Evolutionary conservation across 2,113 vertebrate species (phyloP).

Genomic region (Scomber scombrus): DNA sequence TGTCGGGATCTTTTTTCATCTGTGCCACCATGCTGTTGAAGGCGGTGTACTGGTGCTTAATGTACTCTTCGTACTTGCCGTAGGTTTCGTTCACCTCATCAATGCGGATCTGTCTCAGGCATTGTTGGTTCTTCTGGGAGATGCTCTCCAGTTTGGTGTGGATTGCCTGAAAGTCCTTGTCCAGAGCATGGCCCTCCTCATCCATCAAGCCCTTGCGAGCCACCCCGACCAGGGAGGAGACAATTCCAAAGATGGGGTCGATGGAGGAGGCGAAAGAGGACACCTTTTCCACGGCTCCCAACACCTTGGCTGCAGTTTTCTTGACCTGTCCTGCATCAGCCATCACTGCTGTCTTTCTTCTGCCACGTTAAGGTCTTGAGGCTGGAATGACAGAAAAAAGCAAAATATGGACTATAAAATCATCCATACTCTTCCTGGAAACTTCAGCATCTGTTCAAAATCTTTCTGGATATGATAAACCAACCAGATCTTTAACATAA

Average conservation of each 20-base stretch:
- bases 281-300: constrained; percentile 84
- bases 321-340: constrained; percentile 73
- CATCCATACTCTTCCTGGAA: not conserved
- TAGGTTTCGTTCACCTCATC: constrained; percentile 84
- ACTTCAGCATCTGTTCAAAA: not conserved
- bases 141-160: constrained; percentile 80
- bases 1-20: constrained; percentile 76
- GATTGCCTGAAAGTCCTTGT: constrained; percentile 81
- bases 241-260: constrained; percentile 84
- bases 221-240: constrained; percentile 84
- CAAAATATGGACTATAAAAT: not conserved
- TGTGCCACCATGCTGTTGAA: constrained; percentile 81
- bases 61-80: constrained; percentile 83
- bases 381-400: constrained; percentile 15
- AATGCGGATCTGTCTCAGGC: constrained; percentile 80
- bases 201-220: constrained; percentile 80
- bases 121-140: constrained; percentile 80
- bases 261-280: constrained; percentile 85
- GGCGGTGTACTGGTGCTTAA: constrained; percentile 85
- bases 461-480: not conserved
- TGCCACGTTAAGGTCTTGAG: constrained; percentile 15
- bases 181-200: constrained; percentile 72
- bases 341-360: constrained; percentile 71
- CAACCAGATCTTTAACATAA: not conserved
- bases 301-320: constrained; percentile 76